Evolutionary conservation across 2,888 invertebrate species (phyloP), one percentile per base, ranked within the genome.

Genomic region (Sinhomidia bicolor): DNA sequence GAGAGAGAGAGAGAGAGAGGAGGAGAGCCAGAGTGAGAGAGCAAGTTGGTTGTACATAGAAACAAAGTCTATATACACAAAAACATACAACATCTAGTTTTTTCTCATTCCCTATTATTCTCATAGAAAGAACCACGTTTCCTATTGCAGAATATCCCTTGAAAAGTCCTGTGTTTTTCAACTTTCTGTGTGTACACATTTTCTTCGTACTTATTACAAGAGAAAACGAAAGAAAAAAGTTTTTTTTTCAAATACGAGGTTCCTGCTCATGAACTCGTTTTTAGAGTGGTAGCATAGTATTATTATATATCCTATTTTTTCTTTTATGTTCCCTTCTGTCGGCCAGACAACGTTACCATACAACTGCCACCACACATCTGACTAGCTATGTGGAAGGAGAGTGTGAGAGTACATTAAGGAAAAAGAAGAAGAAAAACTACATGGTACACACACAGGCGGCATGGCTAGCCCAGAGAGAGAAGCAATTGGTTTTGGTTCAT

Each of bases 11-110:
- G n/a, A n/a, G n/a, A n/a, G n/a, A n/a, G n/a, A 65, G 65, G 6
- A 29, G n/a, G 41, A 71, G 44, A 62, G 62, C 54, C 54, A 17
- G 20, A 62, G n/a, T n/a, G 32, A 62, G 10, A 0, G 36, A n/a
- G 9, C 12, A 1, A 6, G 44, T 10, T 9, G 10, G 32, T 14
- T 62, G 62, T 62, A 41, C 71, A 71, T 41, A 5, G 65, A 71
- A 71, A 44, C 20, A 62, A 29, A 78, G 78, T 78, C 78, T 78
- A 78, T 78, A 78, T 32, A 54, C 54, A 9, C 26, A 57, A 54
- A 44, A 44, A 71, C 71, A 44, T 23, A 44, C 44, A 20, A 41
- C 44, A 44, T 71, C 17, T 71, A 36, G 36, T 36, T 36, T 44
- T 44, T 12, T 71, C 36, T 68, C 17, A 12, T 36, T 9, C 10